Conservation (phyloP, 2,888 invertebrate species). For the Phortica magna region DNA sequence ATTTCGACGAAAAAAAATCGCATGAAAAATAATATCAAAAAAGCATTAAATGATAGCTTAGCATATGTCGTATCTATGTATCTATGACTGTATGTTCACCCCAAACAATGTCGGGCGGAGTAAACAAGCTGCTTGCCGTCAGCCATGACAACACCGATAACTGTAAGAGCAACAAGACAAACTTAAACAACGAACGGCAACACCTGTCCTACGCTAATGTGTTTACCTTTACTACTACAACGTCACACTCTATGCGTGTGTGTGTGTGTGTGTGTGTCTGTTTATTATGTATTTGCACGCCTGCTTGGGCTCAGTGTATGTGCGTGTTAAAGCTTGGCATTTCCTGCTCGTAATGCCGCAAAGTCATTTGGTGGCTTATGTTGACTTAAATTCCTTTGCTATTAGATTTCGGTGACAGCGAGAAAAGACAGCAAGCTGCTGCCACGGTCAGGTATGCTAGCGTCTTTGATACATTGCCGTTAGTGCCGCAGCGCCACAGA, state of each 20-base stretch:
- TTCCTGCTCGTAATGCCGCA: slow-evolving; percentile 58
- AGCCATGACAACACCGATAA: slow-evolving; percentile 19
- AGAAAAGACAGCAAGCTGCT: not conserved
- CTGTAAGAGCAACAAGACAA: not conserved
- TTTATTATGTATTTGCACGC: not conserved
- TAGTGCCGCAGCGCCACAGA: too few relatives aligned
- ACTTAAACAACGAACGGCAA: not conserved
- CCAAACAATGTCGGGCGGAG: not conserved
- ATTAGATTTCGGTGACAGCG: slow-evolving; percentile 7
- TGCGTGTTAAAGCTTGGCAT: slow-evolving; percentile 57
- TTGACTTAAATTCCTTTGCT: slow-evolving; percentile 49
- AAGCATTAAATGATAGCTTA: slow-evolving; percentile 21
- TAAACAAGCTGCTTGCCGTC: slow-evolving; percentile 8
- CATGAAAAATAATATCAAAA: slow-evolving; percentile 32
- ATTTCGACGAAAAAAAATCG: slow-evolving; percentile 14
- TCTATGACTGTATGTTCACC: not conserved
- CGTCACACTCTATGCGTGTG: slow-evolving; percentile 5
- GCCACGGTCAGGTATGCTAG: too few relatives aligned
- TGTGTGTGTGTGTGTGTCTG: slow-evolving; percentile 6
- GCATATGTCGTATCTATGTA: not conserved
- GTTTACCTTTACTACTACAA: not conserved
- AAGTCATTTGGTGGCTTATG: slow-evolving; percentile 69
- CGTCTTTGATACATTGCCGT: too few relatives aligned
- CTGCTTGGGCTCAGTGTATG: slow-evolving; percentile 56
- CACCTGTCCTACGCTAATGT: slow-evolving; percentile 6